A percentile compares a stretch with the other conserved stretches of the same genome.
phyloP scores from a whole-genome alignment of 2,113 vertebrate species.

The Dromiciops gliroides region DNA sequence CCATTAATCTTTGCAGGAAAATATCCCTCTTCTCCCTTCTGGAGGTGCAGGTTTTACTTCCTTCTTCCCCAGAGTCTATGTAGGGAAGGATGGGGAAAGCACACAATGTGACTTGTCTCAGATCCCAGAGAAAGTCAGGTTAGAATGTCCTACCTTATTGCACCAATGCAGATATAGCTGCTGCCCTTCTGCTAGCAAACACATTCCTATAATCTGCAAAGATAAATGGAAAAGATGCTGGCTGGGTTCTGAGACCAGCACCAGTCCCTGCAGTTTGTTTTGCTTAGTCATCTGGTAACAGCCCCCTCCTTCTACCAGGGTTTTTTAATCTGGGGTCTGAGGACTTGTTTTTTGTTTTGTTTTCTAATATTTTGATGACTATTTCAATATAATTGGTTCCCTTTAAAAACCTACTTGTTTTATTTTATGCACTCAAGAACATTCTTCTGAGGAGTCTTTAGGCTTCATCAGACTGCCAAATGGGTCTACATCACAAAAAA shows the following conservation, averaged over 20 bases:
- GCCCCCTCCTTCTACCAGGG: neutral
- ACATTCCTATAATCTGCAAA: slow-evolving; percentile 89
- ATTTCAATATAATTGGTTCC: neutral
- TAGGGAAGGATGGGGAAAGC: neutral
- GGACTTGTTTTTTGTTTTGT: no score
- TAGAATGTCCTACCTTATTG: slow-evolving; percentile 89
- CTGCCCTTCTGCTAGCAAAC: slow-evolving; percentile 91
- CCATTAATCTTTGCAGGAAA: no score
- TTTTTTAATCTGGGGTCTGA: neutral
- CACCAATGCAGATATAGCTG: slow-evolving; percentile 90
- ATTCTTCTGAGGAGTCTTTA: neutral
- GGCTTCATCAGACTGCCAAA: neutral
- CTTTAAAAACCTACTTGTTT: neutral
- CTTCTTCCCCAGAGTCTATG: neutral
- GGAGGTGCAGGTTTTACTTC: neutral
- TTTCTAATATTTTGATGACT: neutral
- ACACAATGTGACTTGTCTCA: neutral
- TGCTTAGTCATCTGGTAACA: neutral
- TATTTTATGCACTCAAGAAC: neutral
- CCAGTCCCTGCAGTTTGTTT: no score
- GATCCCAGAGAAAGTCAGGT: neutral
- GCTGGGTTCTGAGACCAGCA: neutral
- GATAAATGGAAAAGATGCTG: slow-evolving; percentile 57
- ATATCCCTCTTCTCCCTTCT: no score
- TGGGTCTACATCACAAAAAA: neutral